Evolutionary conservation across 2,113 vertebrate genomes (phyloP).

Genomic region (Thamnophis sirtalis): DNA sequence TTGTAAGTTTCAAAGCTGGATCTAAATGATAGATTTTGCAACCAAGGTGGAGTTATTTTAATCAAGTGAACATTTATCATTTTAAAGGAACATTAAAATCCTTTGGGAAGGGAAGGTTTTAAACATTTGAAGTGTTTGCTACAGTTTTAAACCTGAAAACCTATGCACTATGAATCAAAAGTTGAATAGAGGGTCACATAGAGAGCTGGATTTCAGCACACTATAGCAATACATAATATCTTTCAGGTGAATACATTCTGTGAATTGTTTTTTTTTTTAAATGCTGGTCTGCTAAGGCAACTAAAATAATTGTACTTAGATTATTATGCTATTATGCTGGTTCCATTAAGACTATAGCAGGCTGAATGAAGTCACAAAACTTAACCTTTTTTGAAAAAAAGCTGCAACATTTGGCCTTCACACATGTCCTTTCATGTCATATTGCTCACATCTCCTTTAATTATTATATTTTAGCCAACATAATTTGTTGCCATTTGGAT

Average conservation of each 20-base stretch:
- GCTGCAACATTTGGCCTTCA: background rate
- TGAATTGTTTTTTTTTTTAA: background rate
- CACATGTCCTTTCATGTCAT: background rate
- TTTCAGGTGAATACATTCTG: background rate
- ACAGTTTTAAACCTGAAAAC: background rate
- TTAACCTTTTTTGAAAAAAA: background rate
- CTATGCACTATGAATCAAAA: background rate
- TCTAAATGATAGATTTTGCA: background rate
- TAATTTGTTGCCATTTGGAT: background rate
- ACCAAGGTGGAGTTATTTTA: background rate
- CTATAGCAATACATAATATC: background rate
- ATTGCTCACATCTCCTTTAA: background rate
- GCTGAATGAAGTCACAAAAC: background rate
- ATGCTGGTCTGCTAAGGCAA: background rate
- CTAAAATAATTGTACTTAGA: background rate
- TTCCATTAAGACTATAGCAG: background rate
- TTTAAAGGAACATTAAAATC: background rate
- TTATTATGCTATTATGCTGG: background rate
- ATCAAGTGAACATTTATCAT: background rate
- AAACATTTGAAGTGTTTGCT: background rate
- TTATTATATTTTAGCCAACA: background rate
- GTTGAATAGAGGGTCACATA: background rate
- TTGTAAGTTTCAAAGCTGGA: constrained; percentile 3
- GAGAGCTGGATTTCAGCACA: background rate
- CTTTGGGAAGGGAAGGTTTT: background rate